Evolutionary conservation across 2,888 invertebrate genomes (phyloP).

Genomic region (Mellilla xanthometata): DNA sequence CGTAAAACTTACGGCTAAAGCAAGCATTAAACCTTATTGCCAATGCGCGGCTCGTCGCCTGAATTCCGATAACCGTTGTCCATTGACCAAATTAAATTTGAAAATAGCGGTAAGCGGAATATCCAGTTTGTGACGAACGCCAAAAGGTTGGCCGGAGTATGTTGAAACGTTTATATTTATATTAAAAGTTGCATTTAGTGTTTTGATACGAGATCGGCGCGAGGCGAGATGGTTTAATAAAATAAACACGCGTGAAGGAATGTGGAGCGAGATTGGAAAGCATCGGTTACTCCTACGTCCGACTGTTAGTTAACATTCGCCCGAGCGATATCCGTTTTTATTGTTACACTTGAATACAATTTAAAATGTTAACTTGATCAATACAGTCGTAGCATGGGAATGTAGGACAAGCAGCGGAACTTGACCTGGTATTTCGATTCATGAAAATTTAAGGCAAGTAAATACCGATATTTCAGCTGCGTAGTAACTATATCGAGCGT

Average conservation of each 20-base stretch:
- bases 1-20: slow-evolving; percentile 4
- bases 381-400: too few species aligned
- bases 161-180: slow-evolving; percentile 42
- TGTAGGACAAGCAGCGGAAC: too few species aligned
- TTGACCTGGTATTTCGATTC: slow-evolving; percentile 28
- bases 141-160: slow-evolving; percentile 45
- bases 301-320: slow-evolving; percentile 33
- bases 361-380: slow-evolving; percentile 22
- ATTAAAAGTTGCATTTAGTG: slow-evolving; percentile 43
- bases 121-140: slow-evolving; percentile 41
- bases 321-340: slow-evolving; percentile 18
- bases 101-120: slow-evolving; percentile 28
- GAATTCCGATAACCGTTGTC: slow-evolving; percentile 24
- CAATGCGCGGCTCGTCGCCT: slow-evolving; percentile 7
- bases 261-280: slow-evolving; percentile 61
- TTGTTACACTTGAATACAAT: slow-evolving; percentile 15
- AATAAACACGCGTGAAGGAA: slow-evolving; percentile 63
- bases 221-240: slow-evolving; percentile 45
- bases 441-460: slow-evolving; percentile 2
- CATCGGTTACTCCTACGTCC: slow-evolving; percentile 40
- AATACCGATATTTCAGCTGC: too few species aligned
- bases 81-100: slow-evolving; percentile 28
- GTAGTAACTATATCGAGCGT: too few species aligned
- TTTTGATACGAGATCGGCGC: slow-evolving; percentile 43
- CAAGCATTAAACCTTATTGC: slow-evolving; percentile 5